These are phyloP conservation scores for Frieseomelitta varia DNA, from an alignment of 1,140 invertebrate genomes.

Conservation along the genomic window DNA sequence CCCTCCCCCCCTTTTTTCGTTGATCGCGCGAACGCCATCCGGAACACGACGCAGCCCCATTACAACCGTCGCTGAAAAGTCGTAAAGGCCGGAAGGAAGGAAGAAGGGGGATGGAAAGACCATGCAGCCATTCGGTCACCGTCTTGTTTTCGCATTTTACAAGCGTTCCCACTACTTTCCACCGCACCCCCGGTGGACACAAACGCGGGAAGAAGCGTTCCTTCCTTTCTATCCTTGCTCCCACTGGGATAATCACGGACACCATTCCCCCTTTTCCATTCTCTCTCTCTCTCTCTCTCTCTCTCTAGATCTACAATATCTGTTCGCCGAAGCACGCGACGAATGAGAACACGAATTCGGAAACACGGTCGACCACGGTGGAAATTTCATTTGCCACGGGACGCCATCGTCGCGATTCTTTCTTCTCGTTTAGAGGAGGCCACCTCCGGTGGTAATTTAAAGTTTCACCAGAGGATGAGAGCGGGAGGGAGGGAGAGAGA, in stretches of 20 bases:
- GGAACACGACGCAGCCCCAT: constrained; percentile 52
- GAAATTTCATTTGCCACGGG: constrained; percentile 32
- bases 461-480: neutral
- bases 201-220: neutral
- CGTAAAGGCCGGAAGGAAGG: constrained; percentile 46
- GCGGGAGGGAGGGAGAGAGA: too few species aligned
- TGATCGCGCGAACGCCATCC: constrained; percentile 53
- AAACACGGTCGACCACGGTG: neutral
- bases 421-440: neutral
- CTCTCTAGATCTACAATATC: neutral
- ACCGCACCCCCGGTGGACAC: neutral
- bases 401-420: neutral
- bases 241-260: constrained; percentile 75
- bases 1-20: constrained; percentile 6
- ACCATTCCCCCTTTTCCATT: constrained; percentile 65
- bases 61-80: constrained; percentile 52
- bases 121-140: constrained; percentile 38
- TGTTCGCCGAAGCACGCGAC: neutral
- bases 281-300: neutral
- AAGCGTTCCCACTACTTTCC: constrained; percentile 51
- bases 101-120: neutral
- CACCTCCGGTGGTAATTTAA: neutral
- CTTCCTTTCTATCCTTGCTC: constrained; percentile 30
- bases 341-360: constrained; percentile 4
- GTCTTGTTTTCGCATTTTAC: constrained; percentile 64